phyloP scores from a whole-genome alignment of 1,140 invertebrate genomes.

The Coelopa frigida region DNA sequence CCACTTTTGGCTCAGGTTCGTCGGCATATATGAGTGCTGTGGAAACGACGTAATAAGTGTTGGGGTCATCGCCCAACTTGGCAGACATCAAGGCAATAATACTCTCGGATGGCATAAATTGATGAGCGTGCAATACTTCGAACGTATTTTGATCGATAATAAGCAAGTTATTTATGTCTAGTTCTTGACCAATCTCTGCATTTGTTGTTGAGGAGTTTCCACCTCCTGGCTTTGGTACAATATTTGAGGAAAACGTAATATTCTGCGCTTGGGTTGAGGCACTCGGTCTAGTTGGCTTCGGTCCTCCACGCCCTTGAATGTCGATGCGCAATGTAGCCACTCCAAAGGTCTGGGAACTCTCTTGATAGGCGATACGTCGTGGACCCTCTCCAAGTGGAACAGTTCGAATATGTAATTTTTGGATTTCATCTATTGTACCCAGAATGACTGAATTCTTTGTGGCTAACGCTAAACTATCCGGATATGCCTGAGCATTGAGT shows the following conservation, averaged over 20 bases:
- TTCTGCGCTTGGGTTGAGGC: slow-evolving; percentile 68
- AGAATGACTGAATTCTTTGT: slow-evolving; percentile 91
- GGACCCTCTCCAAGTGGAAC: slow-evolving; percentile 92
- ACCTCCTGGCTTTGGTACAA: slow-evolving; percentile 38
- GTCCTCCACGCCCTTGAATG: slow-evolving; percentile 63
- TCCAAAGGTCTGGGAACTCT: slow-evolving; percentile 89
- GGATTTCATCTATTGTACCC: slow-evolving; percentile 98
- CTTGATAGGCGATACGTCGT: slow-evolving; percentile 89
- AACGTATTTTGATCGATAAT: slow-evolving; percentile 96
- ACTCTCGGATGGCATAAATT: slow-evolving; percentile 82
- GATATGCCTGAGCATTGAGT: slow-evolving; percentile 88
- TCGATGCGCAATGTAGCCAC: slow-evolving; percentile 87
- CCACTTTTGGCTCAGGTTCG: slow-evolving; percentile 85
- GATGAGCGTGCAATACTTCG: slow-evolving; percentile 86
- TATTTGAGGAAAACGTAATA: slow-evolving; percentile 48
- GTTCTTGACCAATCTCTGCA: slow-evolving; percentile 68
- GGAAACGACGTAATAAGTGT: slow-evolving; percentile 89
- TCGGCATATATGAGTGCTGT: slow-evolving; percentile 90
- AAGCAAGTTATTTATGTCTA: slow-evolving; percentile 87
- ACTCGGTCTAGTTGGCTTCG: slow-evolving; percentile 62
- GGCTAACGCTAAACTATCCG: slow-evolving; percentile 87
- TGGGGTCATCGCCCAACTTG: slow-evolving; percentile 84
- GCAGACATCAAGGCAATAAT: slow-evolving; percentile 84
- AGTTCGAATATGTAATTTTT: slow-evolving; percentile 94
- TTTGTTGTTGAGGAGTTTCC: slow-evolving; percentile 45